Conservation (phyloP, 2,797 vertebrate species). For the Tinamus major region DNA sequence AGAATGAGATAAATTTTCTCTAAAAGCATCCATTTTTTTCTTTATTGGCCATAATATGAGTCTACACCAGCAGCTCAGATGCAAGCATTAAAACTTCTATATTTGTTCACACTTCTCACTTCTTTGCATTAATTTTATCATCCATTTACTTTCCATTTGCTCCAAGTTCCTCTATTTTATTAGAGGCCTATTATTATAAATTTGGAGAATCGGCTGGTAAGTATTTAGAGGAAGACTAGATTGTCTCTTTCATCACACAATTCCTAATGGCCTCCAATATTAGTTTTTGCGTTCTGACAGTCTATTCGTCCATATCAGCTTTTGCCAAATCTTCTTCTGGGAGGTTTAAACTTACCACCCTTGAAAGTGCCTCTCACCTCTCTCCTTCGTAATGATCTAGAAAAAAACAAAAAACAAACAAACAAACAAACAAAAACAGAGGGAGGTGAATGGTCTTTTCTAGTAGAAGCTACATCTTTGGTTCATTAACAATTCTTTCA, state of each 20-base stretch:
- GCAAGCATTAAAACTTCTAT: not conserved
- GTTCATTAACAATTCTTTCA: not conserved
- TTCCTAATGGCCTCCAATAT: not conserved
- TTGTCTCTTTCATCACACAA: not conserved
- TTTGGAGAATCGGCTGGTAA: not conserved
- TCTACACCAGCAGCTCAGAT: not conserved
- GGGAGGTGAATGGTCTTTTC: not conserved
- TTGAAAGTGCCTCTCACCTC: not conserved
- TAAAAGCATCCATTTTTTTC: rapidly evolving
- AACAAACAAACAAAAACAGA: too few species aligned
- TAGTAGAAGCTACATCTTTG: not conserved
- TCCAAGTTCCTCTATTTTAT: not conserved
- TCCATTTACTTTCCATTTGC: not conserved
- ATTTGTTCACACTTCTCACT: not conserved
- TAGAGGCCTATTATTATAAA: not conserved
- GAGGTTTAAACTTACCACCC: not conserved
- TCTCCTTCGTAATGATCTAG: not conserved
- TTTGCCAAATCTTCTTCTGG: not conserved
- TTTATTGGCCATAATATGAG: not conserved
- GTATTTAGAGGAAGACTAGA: not conserved
- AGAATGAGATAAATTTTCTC: not conserved
- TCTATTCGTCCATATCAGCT: not conserved
- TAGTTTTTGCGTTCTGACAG: not conserved
- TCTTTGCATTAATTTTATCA: not conserved
- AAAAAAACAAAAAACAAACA: too few species aligned